A percentile compares a stretch with the other conserved stretches of the same genome.
These are phyloP conservation scores for Chaenogobius annularis DNA, from an alignment of 2,113 vertebrate species.

Conservation along the genomic window DNA sequence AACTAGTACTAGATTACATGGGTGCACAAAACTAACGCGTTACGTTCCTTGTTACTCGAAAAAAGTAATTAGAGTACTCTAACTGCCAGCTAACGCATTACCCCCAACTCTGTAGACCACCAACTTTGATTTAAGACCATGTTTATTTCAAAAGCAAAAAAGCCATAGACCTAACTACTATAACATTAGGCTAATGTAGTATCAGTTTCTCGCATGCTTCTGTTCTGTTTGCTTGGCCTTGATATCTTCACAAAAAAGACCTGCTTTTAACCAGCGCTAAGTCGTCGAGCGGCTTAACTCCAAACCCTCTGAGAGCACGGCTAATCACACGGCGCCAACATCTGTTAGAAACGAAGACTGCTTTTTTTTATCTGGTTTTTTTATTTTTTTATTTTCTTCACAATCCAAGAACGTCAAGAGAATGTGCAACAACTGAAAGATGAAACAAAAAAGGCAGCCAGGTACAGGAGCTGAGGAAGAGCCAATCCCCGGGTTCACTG, in stretches of 20 bases:
- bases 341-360: not conserved
- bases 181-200: not conserved
- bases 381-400: not conserved
- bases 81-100: no score
- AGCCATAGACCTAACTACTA: not conserved
- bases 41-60: no score
- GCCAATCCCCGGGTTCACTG: not conserved
- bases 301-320: not conserved
- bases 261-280: not conserved
- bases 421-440: not conserved
- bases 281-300: constrained; percentile 3
- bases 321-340: not conserved
- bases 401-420: not conserved
- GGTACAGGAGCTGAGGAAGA: not conserved
- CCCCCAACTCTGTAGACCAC: not conserved
- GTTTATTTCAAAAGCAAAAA: not conserved
- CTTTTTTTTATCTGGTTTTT: not conserved
- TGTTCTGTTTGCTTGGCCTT: not conserved
- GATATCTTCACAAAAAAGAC: constrained; percentile 1
- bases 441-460: constrained; percentile 1
- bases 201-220: not conserved
- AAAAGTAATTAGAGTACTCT: no score
- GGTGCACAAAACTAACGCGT: no score
- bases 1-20: no score
- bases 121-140: not conserved